Percentiles rank a stretch among this genome's conserved stretches.
These are phyloP conservation scores for Turdus rufiventris DNA, from an alignment of 2,113 vertebrate genomes.

Conservation along the genomic window DNA sequence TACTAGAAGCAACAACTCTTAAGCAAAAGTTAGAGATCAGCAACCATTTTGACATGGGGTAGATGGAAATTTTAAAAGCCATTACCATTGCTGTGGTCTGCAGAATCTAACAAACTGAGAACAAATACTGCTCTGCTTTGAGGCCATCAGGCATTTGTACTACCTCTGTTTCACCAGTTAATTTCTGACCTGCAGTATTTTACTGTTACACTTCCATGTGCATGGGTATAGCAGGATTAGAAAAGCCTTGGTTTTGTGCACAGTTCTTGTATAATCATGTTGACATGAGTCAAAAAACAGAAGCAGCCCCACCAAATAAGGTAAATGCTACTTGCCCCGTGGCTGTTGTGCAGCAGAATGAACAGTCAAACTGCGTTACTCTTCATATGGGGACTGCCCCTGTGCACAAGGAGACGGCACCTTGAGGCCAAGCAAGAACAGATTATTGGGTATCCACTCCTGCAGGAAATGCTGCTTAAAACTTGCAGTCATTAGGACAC, in stretches of 20 bases:
- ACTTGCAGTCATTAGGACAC: background rate
- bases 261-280: background rate
- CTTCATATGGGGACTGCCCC: background rate
- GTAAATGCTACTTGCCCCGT: background rate
- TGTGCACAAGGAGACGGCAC: background rate
- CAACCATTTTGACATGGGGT: background rate
- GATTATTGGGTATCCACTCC: background rate
- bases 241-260: background rate
- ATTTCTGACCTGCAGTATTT: background rate
- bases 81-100: background rate
- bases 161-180: background rate
- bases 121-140: background rate
- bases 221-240: background rate
- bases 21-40: background rate
- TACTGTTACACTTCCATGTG: background rate
- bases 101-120: background rate
- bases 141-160: background rate
- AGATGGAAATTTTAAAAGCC: background rate
- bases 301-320: accelerated
- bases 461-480: background rate
- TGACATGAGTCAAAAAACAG: background rate
- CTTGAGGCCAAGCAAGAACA: background rate
- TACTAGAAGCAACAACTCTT: background rate
- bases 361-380: background rate
- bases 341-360: background rate